Percentiles rank a stretch among this genome's conserved stretches.
These are phyloP conservation scores for Sebastes schlegelii DNA, from an alignment of 2,113 vertebrate genomes.

Conservation along the genomic window DNA sequence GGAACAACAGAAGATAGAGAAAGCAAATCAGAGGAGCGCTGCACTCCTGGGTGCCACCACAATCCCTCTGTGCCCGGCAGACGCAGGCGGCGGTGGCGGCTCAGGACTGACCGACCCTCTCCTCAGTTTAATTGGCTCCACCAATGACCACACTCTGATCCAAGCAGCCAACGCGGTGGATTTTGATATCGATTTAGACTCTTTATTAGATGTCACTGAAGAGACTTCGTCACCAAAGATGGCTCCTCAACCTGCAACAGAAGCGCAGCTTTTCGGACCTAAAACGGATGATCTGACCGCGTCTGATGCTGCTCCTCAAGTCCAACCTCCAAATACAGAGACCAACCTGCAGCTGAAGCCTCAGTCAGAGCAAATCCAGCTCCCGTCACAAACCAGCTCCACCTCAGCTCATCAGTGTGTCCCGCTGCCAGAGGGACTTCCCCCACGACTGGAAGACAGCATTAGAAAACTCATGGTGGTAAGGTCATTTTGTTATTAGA, in stretches of 20 bases:
- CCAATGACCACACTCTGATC: conserved; percentile 88
- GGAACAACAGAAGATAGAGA: conserved; percentile 75
- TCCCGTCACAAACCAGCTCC: conserved; percentile 14
- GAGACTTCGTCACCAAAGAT: conserved; percentile 23
- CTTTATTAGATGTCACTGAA: conserved; percentile 83
- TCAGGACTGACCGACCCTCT: conserved; percentile 83
- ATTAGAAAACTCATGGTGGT: conserved; percentile 90
- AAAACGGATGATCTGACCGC: neutral
- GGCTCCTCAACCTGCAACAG: conserved; percentile 12
- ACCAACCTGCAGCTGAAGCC: neutral
- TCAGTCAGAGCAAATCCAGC: conserved; percentile 23
- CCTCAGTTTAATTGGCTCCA: conserved; percentile 86
- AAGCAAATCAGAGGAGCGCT: conserved; percentile 31
- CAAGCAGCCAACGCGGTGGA: conserved; percentile 90
- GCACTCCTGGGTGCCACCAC: neutral
- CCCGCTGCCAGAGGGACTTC: conserved; percentile 88
- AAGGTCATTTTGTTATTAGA: conserved; percentile 3
- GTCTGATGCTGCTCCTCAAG: neutral
- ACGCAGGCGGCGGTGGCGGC: conserved; percentile 66
- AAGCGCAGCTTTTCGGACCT: conserved; percentile 14
- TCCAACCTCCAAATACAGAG: neutral
- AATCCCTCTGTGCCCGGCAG: conserved; percentile 58
- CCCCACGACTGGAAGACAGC: conserved; percentile 84
- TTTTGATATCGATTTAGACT: conserved; percentile 90
- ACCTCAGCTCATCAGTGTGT: neutral